Evolutionary conservation across 2,888 invertebrate species (phyloP), one percentile per base, ranked within the genome.

Genomic region (Schrankia costaestrigalis): DNA sequence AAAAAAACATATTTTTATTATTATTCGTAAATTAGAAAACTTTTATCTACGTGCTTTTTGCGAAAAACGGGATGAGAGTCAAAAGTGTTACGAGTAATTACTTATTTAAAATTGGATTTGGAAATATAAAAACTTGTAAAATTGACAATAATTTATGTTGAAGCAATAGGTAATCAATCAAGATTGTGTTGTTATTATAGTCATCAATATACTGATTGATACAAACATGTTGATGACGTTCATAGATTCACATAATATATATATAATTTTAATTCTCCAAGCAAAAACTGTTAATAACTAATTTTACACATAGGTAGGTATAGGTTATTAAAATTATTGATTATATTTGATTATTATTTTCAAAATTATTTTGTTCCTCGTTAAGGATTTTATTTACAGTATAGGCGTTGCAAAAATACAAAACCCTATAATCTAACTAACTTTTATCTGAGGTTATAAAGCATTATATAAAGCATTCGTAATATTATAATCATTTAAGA

Each of bases 11-110:
- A 75, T 76, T 74, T 78, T 76, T n/a, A n/a, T 78, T 76, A 75
- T 77, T 78, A 77, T 78, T 79, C 75, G 64, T 74, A 82, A 80
- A 82, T 82, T 82, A 78, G 72, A 80, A 80, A 82, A 82, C 64
- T 82, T 81, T 77, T 67, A 70, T 67, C 61, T 64, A 62, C 64
- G 68, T 72, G 64, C 59, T 75, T 70, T 65, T 66, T 56, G 55
- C 10, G 11, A 58, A 55, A 65, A 52, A 63, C 71, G 71, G 56
- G 53, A 56, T 62, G 65, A 55, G 62, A 70, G 63, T 63, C 63
- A 67, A 65, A 71, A 69, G 56, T 48, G 53, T 45, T 54, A 47
- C 37, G 39, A 58, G 44, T 60, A 61, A 62, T 63, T 60, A 58
- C 46, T 52, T 27, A 28, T 40, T 27, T 34, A 11, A 33, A 36